phyloP scores from a whole-genome alignment of 1,140 invertebrate genomes.

The Proctacanthus coquilletti region DNA sequence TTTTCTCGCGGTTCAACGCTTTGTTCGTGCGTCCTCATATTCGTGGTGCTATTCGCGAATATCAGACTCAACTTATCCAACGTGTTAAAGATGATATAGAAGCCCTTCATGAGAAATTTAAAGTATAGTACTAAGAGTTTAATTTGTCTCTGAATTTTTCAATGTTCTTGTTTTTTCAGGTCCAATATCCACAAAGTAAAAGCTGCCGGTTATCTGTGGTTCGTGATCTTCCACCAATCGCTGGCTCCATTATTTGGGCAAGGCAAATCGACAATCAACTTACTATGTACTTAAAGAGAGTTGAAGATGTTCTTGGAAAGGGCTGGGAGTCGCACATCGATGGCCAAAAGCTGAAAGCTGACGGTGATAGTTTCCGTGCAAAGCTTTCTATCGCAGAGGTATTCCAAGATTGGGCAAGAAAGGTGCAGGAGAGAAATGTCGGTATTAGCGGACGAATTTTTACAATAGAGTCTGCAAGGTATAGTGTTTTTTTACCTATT shows the following conservation, averaged over 20 bases:
- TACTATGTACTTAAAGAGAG: conserved; percentile 88
- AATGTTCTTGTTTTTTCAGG: conserved; percentile 32
- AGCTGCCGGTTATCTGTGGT: conserved; percentile 79
- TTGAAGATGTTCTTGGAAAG: conserved; percentile 95
- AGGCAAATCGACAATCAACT: conserved; percentile 96
- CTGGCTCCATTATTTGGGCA: conserved; percentile 97
- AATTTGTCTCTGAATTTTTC: not conserved
- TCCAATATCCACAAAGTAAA: conserved; percentile 86
- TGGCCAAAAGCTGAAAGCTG: conserved; percentile 93
- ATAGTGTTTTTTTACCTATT: not conserved
- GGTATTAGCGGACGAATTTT: conserved; percentile 90
- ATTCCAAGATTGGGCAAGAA: conserved; percentile 94
- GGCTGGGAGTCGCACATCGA: conserved; percentile 99
- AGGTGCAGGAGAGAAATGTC: conserved; percentile 87
- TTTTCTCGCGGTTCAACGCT: conserved; percentile 96
- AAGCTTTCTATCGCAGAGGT: conserved; percentile 94
- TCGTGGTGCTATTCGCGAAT: conserved; percentile 93
- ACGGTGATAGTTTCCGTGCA: conserved; percentile 91
- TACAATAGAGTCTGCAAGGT: conserved; percentile 62
- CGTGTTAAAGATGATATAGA: conserved; percentile 99
- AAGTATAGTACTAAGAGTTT: conserved; percentile 40
- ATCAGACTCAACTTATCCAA: conserved; percentile 98
- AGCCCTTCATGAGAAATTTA: conserved; percentile 94
- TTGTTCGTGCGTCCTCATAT: conserved; percentile 97
- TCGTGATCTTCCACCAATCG: conserved; percentile 87